Evolutionary conservation across 2,888 invertebrate genomes (phyloP).

Genomic region (Limnephilus marmoratus): DNA sequence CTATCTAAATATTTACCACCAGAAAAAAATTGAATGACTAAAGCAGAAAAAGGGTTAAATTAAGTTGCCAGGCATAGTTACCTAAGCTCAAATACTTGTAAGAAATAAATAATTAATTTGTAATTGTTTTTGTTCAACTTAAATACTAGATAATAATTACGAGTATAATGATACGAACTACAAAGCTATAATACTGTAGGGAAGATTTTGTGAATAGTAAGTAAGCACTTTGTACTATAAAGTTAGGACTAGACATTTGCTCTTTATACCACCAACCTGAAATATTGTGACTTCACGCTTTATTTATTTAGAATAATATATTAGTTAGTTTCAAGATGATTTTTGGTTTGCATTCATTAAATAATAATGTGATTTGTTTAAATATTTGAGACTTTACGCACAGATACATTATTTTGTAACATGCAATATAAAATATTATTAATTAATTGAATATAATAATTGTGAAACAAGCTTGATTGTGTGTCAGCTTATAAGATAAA

Average conservation of each 20-base stretch:
- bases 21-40: not conserved
- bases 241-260: not conserved
- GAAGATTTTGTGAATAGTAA: constrained; percentile 2
- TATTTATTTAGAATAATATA: not conserved
- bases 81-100: not conserved
- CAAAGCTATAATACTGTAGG: not conserved
- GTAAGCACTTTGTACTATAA: not conserved
- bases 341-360: not conserved
- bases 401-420: not conserved
- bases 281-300: not conserved
- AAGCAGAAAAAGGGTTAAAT: not conserved
- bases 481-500: not conserved
- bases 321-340: not conserved
- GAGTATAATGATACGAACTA: not conserved
- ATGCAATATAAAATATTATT: not conserved
- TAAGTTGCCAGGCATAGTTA: not conserved
- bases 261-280: not conserved
- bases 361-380: not conserved
- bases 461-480: not conserved
- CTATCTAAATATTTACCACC: not conserved
- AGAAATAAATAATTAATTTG: not conserved
- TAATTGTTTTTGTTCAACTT: not conserved
- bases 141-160: not conserved
- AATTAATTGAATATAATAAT: not conserved
- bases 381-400: not conserved